Base-by-base conservation (phyloP, 2,113 vertebrate species). In the Thinocorus orbignyianus region DNA sequence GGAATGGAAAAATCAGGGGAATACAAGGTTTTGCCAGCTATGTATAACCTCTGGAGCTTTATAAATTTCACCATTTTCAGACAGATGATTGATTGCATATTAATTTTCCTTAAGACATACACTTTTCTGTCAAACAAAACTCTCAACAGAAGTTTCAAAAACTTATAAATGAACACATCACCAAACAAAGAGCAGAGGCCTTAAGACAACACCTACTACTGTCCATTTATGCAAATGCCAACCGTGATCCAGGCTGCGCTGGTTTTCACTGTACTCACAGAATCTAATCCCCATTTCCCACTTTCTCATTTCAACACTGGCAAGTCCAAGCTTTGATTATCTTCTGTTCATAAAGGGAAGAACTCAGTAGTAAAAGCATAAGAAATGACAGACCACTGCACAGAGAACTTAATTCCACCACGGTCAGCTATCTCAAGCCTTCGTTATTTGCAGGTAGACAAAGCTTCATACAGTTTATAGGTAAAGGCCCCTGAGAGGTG, bases 351-450 rank as follows among this genome's bases (percentile, higher is more conserved):
- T 54, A 17, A 80, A 76, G 35, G 15, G 31, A 78, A 76, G 24
- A 74, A 78, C 28, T 46, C 48, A 64, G 51, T 9, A 69, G 22
- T 13, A 86, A 89, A 66, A 41, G 35, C 7, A 7, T 14, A 69
- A 23, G n/a, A 80, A 77, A 80, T 0, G 0, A 51, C 0, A 73
- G 31, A 48, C 1, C 33, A 22, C 19, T 12, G 25, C 39, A 68
- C 9, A 66, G 7, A 72, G 46, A 71, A 91, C n/a, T 28, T 30
- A 87, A 76, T 55, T 39, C 15, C 35, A 68, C 25, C 33, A 46
- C 0, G 0, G 9, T 31, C 23, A 62, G 28, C 42, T 52, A 83
- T 24, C 54, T 61, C 76, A 81, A 51, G 35, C 5, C 51, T 88
- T 76, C 20, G 9, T 7, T 44, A 77, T 10, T 33, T 62, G 39